Evolutionary conservation across 2,888 invertebrate genomes (phyloP), one percentile per base, ranked within the genome.

Genomic region (Meghimatium bilineatum): DNA sequence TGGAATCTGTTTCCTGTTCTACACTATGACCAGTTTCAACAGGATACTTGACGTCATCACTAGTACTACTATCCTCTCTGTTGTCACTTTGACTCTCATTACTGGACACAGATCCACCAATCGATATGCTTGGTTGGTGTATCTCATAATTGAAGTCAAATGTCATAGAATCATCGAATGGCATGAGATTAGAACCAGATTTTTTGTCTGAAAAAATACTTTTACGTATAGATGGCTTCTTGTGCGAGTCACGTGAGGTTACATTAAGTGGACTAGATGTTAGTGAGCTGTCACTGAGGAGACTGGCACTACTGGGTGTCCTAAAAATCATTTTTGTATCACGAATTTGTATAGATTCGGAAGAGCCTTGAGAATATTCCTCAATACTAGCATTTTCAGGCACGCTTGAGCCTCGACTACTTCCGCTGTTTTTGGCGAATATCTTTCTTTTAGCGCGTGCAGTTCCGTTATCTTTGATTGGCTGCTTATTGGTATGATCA

Each of bases 151-250:
- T n/a, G n/a, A n/a, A n/a, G n/a, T n/a, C n/a, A 74, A 74, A 74
- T 1, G 52, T 49, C 74, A 74, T 74, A 32, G 74, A 52, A 32
- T 74, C 74, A 52, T 74, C 74, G 14, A 74, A 20, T 52, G 74
- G 74, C 32, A 32, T 14, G 12, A 1, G 49, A 32, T 17, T 23
- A 6, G 20, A 2, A 1, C 17, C 32, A 3, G 3, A 5, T 32
- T 23, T 74, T 23, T 52, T 74, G 5, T 49, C 3, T 29, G 52
- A 20, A 14, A 52, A 29, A 0, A 32, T n/a, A 20, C 52, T 74
- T 32, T 29, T 52, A 52, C 29, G 32, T 17, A 20, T 49, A 12
- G 23, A 17, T 1, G 26, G 23, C 23, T 56, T 74, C 32, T 34
- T 52, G 10, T 52, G 3, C 0, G 52, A 32, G 6, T 52, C 74